Base-by-base conservation (phyloP, 2,888 invertebrate genomes). In the Didymodactylos carnosus region DNA sequence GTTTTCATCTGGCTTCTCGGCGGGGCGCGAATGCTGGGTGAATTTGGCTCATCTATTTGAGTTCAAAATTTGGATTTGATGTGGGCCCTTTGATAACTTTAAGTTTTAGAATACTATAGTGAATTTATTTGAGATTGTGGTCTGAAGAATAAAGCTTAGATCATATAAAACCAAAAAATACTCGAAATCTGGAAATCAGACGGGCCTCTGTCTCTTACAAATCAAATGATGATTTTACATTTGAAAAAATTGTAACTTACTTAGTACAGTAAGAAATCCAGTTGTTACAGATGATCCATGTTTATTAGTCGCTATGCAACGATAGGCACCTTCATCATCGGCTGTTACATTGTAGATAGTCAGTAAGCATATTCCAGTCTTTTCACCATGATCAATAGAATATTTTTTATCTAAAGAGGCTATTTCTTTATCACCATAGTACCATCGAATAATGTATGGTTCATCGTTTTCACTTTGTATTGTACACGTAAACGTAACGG, bases 251-350 rank as follows among this genome's bases (percentile, higher is more conserved):
- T 23, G 16, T 7, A 19, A 16, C 29, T 16, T 62, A 62, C 53
- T 62, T 35, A 62, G n/a, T 70, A 83, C 82, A 69, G 79, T 78
- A 27, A 83, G 78, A 76, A 79, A 80, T n/a, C 82, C 81, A 16
- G 81, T 79, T 7, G 82, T 82, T 39, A 80, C 79, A 7, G 83
- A 82, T 70, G 79, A 78, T 39, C 83, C 82, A 76, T 82, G 81
- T 14, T 80, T 79, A 77, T 83, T 83, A 73, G 81, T 80, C 4
- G 83, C 83, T 62, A 79, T 76, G 74, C 83, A 83, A 75, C 78
- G 78, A 76, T 82, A 83, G 49, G 79, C 77, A 46, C 82, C 82
- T 75, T 81, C 80, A 76, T 83, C 83, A 25, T 77, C 76, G 29
- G 77, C 76, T 14, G 78, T 77, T 27, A 82, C 79, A 69, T 81